These are phyloP conservation scores for Platysteira castanea DNA, from an alignment of 2,113 vertebrate genomes.

Conservation along the genomic window DNA sequence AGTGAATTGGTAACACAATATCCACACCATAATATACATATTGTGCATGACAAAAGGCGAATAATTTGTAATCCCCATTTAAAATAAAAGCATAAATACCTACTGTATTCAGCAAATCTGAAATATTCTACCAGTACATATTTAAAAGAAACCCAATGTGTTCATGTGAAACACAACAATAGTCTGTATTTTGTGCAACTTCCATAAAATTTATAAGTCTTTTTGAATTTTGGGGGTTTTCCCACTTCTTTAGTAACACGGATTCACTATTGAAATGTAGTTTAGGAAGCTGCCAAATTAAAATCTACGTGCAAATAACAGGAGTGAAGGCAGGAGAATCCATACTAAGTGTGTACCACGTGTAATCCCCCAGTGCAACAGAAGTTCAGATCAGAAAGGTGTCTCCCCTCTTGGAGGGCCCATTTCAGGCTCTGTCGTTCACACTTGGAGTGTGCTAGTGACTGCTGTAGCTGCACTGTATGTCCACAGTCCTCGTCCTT, in stretches of 20 bases:
- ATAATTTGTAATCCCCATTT: constrained; percentile 67
- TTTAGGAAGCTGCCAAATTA: not conserved
- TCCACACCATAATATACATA: constrained; percentile 46
- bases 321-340: not conserved
- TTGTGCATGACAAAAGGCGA: constrained; percentile 53
- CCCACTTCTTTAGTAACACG: not conserved
- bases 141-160: constrained; percentile 4
- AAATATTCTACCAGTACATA: not conserved
- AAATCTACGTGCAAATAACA: not conserved
- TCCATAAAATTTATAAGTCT: not conserved
- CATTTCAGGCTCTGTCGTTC: not conserved
- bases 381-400: not conserved
- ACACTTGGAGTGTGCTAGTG: not conserved
- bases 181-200: not conserved
- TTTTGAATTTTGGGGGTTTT: not conserved
- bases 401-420: not conserved
- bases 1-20: constrained; percentile 63
- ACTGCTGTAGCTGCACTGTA: not conserved
- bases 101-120: constrained; percentile 55
- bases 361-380: not conserved
- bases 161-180: constrained; percentile 17
- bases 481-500: not conserved
- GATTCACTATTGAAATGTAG: constrained; percentile 8
- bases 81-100: constrained; percentile 60
- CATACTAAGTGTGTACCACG: not conserved